Evolutionary conservation across 2,113 vertebrate species (phyloP), one percentile per base, ranked within the genome.

Genomic region (Vicugna pacos): DNA sequence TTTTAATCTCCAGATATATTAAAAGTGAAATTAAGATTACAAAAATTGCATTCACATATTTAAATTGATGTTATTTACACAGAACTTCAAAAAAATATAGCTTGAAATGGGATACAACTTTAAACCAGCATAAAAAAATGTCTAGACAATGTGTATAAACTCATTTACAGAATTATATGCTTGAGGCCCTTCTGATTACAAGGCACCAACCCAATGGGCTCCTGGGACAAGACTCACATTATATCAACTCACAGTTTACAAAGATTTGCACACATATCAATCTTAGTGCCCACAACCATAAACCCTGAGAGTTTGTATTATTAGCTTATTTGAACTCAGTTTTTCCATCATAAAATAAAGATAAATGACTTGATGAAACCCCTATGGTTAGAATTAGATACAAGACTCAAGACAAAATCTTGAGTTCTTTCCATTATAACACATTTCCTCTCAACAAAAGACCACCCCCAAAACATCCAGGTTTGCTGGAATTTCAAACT

Each of bases 271-370:
- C n/a, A 62, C 42, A 24, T 24, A 69, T 80, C n/a, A 80, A 15
- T 69, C 60, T 46, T 54, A 69, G 14, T 72, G 58, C 13, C 46
- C n/a, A 84, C 4, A 92, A 38, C 8, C 80, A 92, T 76, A 92
- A 89, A 54, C 14, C 15, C 58, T 84, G 48, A 38, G 81, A 65
- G 11, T 56, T 67, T 30, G 38, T 20, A 46, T 76, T 67, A 93
- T 85, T 76, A 85, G 60, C 30, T 48, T 56, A 85, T 56, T 26
- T 67, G 48, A 85, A 85, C 35, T 65, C 19, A 17, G 19, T 3
- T 85, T 93, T 93, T 77, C 56, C 19, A 56, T 67, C 50, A 56
- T 76, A 76, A 89, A 75, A 60, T 92, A 84, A 92, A 92, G 35
- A 86, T 17, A 77, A 76, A 77, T 67, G 48, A 81, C 54, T 85